Conservation (phyloP, 2,113 vertebrate genomes). For the Spermophilus dauricus region DNA sequence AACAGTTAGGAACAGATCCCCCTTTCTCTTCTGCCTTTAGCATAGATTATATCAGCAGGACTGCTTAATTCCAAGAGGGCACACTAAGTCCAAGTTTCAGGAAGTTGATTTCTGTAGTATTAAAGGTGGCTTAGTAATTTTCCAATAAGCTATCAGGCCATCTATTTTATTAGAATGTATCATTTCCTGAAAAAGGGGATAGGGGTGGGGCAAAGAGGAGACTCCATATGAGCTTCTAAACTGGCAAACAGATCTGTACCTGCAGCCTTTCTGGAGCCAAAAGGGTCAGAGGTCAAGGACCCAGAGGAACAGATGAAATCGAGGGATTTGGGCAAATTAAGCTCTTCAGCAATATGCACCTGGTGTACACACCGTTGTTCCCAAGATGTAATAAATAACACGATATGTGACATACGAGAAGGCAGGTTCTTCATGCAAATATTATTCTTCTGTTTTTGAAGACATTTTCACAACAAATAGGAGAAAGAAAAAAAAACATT, state of each 20-base stretch:
- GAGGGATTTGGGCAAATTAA: conserved; percentile 61
- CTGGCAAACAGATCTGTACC: conserved; percentile 69
- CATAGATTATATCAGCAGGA: conserved; percentile 55
- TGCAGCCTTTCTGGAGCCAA: conserved; percentile 80
- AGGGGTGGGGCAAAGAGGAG: neutral
- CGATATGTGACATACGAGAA: neutral
- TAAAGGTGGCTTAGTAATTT: conserved; percentile 61
- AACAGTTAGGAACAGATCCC: neutral
- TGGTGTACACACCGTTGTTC: neutral
- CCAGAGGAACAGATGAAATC: conserved; percentile 67
- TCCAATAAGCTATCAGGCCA: conserved; percentile 67
- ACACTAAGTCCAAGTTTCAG: conserved; percentile 31
- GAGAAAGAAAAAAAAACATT: neutral
- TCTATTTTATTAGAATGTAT: conserved; percentile 67
- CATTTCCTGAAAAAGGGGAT: conserved; percentile 41
- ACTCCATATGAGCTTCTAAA: neutral
- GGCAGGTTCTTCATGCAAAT: neutral
- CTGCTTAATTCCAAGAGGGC: conserved; percentile 44
- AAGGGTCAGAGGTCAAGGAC: conserved; percentile 74
- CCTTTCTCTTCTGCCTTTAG: conserved; percentile 56
- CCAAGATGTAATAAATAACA: neutral
- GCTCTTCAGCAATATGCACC: neutral
- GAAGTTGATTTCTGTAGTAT: conserved; percentile 62
- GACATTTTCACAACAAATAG: conserved; percentile 28
- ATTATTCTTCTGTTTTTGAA: neutral